These are phyloP conservation scores for Microtus oregoni DNA, from an alignment of 2,113 vertebrate species.

Conservation along the genomic window DNA sequence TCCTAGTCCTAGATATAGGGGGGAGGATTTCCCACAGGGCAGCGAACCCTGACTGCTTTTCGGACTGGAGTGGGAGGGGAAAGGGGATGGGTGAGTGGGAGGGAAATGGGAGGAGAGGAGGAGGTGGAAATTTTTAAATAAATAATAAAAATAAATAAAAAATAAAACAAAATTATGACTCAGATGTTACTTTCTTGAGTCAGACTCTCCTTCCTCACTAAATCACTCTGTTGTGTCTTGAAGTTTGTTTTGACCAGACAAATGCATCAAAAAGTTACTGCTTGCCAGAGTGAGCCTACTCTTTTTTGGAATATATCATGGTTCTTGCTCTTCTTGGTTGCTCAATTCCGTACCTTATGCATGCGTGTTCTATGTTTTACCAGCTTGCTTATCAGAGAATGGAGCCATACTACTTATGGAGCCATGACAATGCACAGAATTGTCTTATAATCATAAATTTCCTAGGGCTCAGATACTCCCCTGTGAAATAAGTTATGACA, in stretches of 20 bases:
- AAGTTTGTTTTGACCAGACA: not conserved
- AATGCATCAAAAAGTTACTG: not conserved
- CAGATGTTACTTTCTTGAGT: not conserved
- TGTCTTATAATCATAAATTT: not conserved
- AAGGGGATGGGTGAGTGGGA: no score
- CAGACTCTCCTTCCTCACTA: not conserved
- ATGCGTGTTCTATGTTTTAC: not conserved
- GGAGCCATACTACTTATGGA: not conserved
- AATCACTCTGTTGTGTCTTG: not conserved
- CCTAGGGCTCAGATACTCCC: not conserved
- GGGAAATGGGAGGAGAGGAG: no score
- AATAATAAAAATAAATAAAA: no score
- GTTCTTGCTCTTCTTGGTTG: not conserved
- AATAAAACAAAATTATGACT: not conserved
- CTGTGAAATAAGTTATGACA: not conserved
- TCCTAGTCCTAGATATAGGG: no score
- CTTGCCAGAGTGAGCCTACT: not conserved
- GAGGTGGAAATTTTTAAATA: no score
- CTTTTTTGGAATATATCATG: not conserved
- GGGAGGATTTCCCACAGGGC: no score
- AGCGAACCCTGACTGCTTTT: no score
- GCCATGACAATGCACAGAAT: not conserved
- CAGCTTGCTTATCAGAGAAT: not conserved
- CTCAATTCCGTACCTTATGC: not conserved
- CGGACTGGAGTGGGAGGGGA: no score